Evolutionary conservation across 2,888 invertebrate species (phyloP).

Genomic region (Thymelicus acteon): DNA sequence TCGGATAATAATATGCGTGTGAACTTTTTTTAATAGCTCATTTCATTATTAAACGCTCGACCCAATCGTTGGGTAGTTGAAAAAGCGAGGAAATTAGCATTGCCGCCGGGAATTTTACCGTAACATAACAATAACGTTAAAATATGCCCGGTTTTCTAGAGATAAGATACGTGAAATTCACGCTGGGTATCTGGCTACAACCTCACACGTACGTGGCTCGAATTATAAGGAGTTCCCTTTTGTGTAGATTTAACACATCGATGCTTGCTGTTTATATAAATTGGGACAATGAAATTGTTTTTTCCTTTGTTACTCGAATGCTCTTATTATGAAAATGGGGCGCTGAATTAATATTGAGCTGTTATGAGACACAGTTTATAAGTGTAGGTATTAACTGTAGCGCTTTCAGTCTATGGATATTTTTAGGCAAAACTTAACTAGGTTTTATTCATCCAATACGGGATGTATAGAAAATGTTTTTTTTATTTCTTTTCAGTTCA

Average conservation of each 20-base stretch:
- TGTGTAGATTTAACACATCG: conserved; percentile 34
- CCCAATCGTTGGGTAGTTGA: neutral
- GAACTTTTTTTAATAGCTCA: neutral
- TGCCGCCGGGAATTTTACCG: neutral
- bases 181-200: conserved; percentile 42
- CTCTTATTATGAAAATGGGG: neutral
- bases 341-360: neutral
- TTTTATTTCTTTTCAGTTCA: too few species aligned
- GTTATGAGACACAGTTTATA: too few species aligned
- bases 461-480: too few species aligned
- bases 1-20: too few species aligned
- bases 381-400: too few species aligned
- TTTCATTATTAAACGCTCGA: neutral
- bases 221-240: conserved; percentile 43
- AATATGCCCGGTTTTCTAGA: conserved; percentile 37
- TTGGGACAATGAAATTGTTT: conserved; percentile 16
- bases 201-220: conserved; percentile 49
- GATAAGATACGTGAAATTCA: conserved; percentile 55
- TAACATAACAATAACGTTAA: conserved; percentile 36
- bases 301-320: conserved; percentile 8
- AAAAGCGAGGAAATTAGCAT: conserved; percentile 10
- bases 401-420: too few species aligned
- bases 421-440: too few species aligned
- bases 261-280: conserved; percentile 26
- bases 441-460: too few species aligned